Evolutionary conservation across 2,113 vertebrate genomes (phyloP), one percentile per base, ranked within the genome.

Genomic region (Oryzias woworae): DNA sequence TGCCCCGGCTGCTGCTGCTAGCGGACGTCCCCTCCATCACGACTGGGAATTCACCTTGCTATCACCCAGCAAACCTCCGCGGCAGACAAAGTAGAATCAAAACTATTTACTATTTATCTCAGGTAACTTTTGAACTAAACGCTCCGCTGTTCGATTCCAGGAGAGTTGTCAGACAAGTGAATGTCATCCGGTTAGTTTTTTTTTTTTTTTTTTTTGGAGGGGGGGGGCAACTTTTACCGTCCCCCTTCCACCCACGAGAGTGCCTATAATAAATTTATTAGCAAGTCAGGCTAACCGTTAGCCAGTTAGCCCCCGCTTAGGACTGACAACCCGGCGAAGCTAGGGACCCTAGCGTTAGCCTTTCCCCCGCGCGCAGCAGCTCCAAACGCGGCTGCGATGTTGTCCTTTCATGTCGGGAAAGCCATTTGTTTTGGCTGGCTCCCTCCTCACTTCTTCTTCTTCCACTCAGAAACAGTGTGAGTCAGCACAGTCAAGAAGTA

Each of bases 291-390:
- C 45, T 47, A 16, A 16, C 73, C 64, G 53, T 26, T 80, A 74
- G 66, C 80, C 78, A 6, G 46, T 13, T 80, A 78, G 71, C 82
- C 65, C 51, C 66, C 31, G 75, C 53, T 76, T 58, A 51, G 56
- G 69, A 31, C 66, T 46, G 69, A 60, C 62, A 51, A 17, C 73
- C 75, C 68, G 65, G 54, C 1, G 73, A 17, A 57, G 85, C 82
- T 84, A 76, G 49, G 62, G 0, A 66, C 66, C 53, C 70, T 83
- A 80, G 80, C 85, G 18, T 78, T 73, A 77, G 78, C 83, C 71
- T 41, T 43, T 53, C n/a, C 44, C 61, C 70, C 70, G 47, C 73
- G n/a, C 62, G 16, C 56, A 36, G 51, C 66, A 22, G 66, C 71
- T 1, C 46, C 43, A 78, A 64, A 81, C 78, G 83, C 67, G 80